phyloP scores from a whole-genome alignment of 2,888 invertebrate genomes.

The Darwinula stevensoni region DNA sequence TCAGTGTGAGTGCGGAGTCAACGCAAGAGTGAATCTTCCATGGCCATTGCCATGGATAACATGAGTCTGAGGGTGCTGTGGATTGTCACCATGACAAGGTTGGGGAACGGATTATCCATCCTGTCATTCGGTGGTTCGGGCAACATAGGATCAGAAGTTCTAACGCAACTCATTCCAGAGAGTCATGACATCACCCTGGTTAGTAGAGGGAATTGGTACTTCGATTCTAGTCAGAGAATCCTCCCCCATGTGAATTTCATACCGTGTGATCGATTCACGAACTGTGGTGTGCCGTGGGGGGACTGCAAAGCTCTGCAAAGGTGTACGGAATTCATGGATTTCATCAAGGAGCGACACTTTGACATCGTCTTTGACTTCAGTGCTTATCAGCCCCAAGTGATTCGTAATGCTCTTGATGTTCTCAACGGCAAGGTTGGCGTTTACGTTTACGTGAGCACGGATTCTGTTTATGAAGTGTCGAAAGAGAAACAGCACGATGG shows the following conservation, averaged over 20 bases:
- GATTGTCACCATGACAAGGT: too few species aligned
- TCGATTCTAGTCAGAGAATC: conserved; percentile 14
- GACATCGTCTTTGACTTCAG: conserved; percentile 20
- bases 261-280: conserved; percentile 15
- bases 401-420: conserved; percentile 14
- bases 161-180: conserved; percentile 14
- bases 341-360: conserved; percentile 12
- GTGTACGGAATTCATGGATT: conserved; percentile 13
- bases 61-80: too few species aligned
- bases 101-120: too few species aligned
- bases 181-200: conserved; percentile 15
- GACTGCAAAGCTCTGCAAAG: conserved; percentile 11
- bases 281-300: not conserved
- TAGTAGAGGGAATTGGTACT: conserved; percentile 20
- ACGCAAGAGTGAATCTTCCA: too few species aligned
- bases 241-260: conserved; percentile 12
- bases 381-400: conserved; percentile 16
- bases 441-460: conserved; percentile 19
- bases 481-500: conserved; percentile 10
- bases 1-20: too few species aligned
- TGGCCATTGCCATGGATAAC: too few species aligned
- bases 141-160: conserved; percentile 18
- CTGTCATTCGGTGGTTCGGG: conserved; percentile 20
- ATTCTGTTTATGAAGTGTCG: conserved; percentile 20
- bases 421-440: conserved; percentile 14